Conservation (phyloP, 2,888 invertebrate species). For the Campopleginae sp. region DNA sequence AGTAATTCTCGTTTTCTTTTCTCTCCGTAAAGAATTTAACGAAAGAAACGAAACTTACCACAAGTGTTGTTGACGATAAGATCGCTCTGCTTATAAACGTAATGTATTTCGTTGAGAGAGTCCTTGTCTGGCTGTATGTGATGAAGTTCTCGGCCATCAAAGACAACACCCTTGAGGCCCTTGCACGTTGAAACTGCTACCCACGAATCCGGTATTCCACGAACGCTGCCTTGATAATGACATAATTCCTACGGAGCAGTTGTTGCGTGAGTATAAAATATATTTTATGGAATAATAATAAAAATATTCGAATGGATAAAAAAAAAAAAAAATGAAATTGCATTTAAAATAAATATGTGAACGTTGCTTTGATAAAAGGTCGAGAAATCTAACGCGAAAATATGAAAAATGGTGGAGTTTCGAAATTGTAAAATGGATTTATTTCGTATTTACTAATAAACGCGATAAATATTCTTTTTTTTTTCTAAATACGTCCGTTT, state of each 20-base stretch:
- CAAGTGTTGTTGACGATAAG: conserved; percentile 86
- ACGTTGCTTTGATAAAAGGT: too few species aligned
- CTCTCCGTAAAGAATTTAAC: too few species aligned
- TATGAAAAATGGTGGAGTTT: background rate
- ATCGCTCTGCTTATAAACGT: conserved; percentile 89
- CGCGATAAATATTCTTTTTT: background rate
- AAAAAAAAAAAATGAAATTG: background rate
- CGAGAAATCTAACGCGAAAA: too few species aligned
- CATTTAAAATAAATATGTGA: background rate
- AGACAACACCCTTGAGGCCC: conserved; percentile 91
- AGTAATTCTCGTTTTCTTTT: too few species aligned
- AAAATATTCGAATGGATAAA: background rate
- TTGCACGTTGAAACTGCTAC: conserved; percentile 94
- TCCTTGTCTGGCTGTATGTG: conserved; percentile 88
- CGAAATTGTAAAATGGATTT: background rate
- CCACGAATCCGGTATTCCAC: conserved; percentile 90
- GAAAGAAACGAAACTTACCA: conserved; percentile 83
- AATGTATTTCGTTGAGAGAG: conserved; percentile 86
- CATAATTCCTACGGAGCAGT: conserved; percentile 88
- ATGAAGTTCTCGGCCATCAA: conserved; percentile 90
- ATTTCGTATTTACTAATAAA: too few species aligned
- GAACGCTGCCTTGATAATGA: conserved; percentile 91
- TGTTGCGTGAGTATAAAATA: conserved; percentile 1
- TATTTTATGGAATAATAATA: background rate
- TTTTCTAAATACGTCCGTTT: background rate